Evolutionary conservation across 2,797 vertebrate genomes (phyloP).

Genomic region (Argya squamiceps): DNA sequence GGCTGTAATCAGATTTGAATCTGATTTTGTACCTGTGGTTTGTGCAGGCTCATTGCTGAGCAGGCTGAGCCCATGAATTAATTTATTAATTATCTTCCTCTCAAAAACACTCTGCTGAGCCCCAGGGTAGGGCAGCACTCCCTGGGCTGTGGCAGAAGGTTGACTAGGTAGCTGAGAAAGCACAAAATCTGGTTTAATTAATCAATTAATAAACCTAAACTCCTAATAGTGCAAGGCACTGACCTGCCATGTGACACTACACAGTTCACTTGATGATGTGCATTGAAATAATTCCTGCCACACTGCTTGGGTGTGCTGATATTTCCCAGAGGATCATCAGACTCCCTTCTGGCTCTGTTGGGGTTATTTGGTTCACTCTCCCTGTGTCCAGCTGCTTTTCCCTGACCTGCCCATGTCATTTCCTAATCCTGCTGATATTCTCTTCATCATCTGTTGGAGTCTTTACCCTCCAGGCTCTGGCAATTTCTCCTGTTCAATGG

Average conservation of each 20-base stretch:
- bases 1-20: background rate
- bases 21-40: background rate
- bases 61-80: background rate
- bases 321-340: background rate
- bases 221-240: background rate
- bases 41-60: background rate
- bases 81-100: background rate
- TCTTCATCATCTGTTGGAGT: background rate
- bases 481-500: background rate
- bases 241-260: background rate
- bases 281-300: background rate
- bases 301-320: background rate
- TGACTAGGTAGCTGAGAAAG: background rate
- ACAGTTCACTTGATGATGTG: background rate
- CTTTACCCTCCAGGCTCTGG: background rate
- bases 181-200: background rate
- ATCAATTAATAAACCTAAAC: background rate
- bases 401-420: background rate
- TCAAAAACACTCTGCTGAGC: background rate
- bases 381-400: background rate
- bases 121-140: accelerated
- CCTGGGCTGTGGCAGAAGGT: background rate
- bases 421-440: background rate
- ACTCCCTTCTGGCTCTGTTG: background rate
- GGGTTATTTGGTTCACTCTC: background rate